Evolutionary conservation across 2,113 vertebrate genomes (phyloP).

Genomic region (Myiopsitta monachus): DNA sequence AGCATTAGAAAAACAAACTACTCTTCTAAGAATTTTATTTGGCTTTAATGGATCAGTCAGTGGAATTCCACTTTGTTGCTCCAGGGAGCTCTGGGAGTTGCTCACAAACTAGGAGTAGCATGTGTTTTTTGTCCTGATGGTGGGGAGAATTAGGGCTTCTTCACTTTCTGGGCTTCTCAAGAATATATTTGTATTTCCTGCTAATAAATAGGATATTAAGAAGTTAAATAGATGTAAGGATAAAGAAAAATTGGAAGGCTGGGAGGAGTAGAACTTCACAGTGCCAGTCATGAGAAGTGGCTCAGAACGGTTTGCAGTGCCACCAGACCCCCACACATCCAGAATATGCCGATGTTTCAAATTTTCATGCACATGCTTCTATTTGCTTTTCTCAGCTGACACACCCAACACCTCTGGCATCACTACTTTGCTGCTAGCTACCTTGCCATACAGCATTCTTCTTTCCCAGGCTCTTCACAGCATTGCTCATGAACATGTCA

Average conservation of each 20-base stretch:
- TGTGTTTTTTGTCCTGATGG: background rate
- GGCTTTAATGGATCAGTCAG: background rate
- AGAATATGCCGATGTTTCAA: background rate
- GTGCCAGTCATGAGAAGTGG: background rate
- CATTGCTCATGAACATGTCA: constrained; percentile 14
- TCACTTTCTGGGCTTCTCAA: background rate
- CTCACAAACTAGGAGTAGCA: background rate
- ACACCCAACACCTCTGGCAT: background rate
- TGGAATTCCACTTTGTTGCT: background rate
- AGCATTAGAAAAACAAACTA: background rate
- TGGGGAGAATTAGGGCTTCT: background rate
- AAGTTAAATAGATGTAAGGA: background rate
- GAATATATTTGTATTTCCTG: background rate
- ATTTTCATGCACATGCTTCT: background rate
- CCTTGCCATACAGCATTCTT: background rate
- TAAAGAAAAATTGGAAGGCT: background rate
- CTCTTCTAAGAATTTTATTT: background rate
- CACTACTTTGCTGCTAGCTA: background rate
- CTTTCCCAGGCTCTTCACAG: background rate
- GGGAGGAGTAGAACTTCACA: background rate
- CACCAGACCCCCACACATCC: background rate
- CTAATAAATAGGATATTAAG: background rate
- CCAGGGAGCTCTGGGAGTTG: background rate
- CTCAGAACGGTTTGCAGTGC: background rate
- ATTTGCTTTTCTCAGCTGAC: background rate